These are phyloP conservation scores for Tanytarsus gracilentus DNA, from an alignment of 2,888 invertebrate species.

Conservation along the genomic window DNA sequence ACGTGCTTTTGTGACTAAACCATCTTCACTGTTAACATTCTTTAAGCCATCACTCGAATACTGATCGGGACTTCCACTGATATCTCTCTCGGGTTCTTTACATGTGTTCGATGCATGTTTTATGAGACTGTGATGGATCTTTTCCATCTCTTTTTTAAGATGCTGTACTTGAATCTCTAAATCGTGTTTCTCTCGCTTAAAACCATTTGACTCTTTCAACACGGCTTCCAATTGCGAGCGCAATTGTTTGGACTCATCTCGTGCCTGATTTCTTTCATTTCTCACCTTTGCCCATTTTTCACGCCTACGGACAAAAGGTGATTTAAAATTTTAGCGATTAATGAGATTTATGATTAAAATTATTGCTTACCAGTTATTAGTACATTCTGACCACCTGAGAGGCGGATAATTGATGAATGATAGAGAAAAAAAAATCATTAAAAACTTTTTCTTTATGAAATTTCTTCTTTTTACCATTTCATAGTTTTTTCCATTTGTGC, in stretches of 20 bases:
- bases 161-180: conserved; percentile 67
- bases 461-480: conserved; percentile 63
- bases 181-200: conserved; percentile 71
- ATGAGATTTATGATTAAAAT: background rate
- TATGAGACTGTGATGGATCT: conserved; percentile 56
- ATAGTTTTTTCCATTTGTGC: conserved; percentile 99
- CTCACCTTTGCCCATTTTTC: conserved; percentile 91
- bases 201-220: conserved; percentile 61
- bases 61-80: conserved; percentile 42
- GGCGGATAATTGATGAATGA: background rate
- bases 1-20: conserved; percentile 36
- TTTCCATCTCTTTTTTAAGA: conserved; percentile 71
- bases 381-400: background rate
- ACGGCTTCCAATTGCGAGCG: conserved; percentile 70
- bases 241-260: conserved; percentile 80
- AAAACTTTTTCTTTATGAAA: background rate
- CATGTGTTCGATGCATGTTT: conserved; percentile 59
- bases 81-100: conserved; percentile 42
- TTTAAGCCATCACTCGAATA: conserved; percentile 42
- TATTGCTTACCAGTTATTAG: background rate
- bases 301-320: conserved; percentile 72
- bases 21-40: conserved; percentile 44
- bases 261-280: conserved; percentile 84
- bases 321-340: background rate
- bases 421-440: background rate